Evolutionary conservation across 2,113 vertebrate species (phyloP), one percentile per base, ranked within the genome.

Genomic region (Mustelus asterias): DNA sequence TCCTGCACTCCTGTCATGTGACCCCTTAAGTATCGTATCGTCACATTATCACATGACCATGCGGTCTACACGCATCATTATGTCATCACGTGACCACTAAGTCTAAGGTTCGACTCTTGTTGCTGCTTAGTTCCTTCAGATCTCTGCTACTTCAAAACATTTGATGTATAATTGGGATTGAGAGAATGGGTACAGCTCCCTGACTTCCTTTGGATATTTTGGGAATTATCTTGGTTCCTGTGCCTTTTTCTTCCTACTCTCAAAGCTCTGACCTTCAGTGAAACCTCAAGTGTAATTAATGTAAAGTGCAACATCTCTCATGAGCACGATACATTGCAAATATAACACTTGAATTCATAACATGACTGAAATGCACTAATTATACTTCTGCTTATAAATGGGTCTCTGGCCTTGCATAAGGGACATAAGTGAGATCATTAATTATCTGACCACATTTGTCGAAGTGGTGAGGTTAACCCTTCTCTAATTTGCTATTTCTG

Each of bases 371-470:
- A 95, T 95, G 48, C 22, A 54, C 69, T 95, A 95, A 95, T 95
- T 95, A 95, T 13, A 95, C 14, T 70, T 70, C 44, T 70, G 44
- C 41, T 48, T 95, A 54, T 48, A 95, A 95, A 76, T 95, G 41
- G 44, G 67, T 95, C 41, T 95, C 44, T 48, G 67, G 67, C 69
- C 69, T 76, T 72, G 67, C 22, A 1, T 41, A 48, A 94, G 63
- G 92, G 65, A 65, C 26, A 33, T 33, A 60, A 95, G 94, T 72
- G 67, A 54, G 67, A 76, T 95, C 41, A 72, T 95, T 95, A 95
- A 95, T 95, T 72, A 95, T 72, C 67, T 95, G 94, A 72, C 94
- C 69, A 95, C 69, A 72, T 95, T 95, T 95, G 67, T 95, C 69
- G 72, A 95, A 54, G 22, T 70, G 24, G 69, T 33, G 33, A 14